These are phyloP conservation scores for Fabriciana adippe DNA, from an alignment of 2,888 invertebrate genomes.

Conservation along the genomic window DNA sequence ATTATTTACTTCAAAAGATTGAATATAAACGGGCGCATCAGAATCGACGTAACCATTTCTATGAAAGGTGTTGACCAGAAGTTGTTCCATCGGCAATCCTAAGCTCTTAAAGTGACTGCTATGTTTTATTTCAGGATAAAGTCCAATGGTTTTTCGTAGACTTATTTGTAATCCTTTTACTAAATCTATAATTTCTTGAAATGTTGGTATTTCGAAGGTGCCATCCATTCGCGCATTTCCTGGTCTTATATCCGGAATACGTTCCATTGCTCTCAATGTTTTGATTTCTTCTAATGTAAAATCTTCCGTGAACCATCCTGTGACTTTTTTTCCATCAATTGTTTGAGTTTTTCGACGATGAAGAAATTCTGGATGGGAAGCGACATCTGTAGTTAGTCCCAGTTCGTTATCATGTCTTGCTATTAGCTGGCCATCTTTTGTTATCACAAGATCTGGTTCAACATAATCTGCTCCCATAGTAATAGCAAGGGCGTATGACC, in stretches of 20 bases:
- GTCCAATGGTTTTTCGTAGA: slow-evolving; percentile 60
- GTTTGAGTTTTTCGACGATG: slow-evolving; percentile 60
- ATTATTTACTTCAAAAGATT: slow-evolving; percentile 73
- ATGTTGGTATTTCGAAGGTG: slow-evolving; percentile 62
- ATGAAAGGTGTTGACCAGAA: slow-evolving; percentile 63
- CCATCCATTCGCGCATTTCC: slow-evolving; percentile 68
- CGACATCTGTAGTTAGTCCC: slow-evolving; percentile 64
- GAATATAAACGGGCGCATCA: slow-evolving; percentile 65
- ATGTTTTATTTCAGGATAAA: slow-evolving; percentile 75
- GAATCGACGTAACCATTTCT: slow-evolving; percentile 61
- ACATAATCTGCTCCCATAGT: slow-evolving; percentile 74
- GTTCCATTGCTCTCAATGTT: slow-evolving; percentile 64
- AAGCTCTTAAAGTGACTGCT: slow-evolving; percentile 63
- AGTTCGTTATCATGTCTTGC: slow-evolving; percentile 73
- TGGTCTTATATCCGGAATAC: slow-evolving; percentile 64
- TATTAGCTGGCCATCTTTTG: slow-evolving; percentile 66
- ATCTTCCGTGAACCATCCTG: slow-evolving; percentile 74
- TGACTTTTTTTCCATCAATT: slow-evolving; percentile 57
- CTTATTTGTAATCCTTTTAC: slow-evolving; percentile 65
- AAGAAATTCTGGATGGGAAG: slow-evolving; percentile 61
- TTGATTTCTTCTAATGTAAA: slow-evolving; percentile 73
- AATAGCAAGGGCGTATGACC: slow-evolving; percentile 70
- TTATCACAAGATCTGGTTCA: slow-evolving; percentile 74
- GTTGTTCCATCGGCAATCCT: slow-evolving; percentile 64
- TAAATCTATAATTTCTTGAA: slow-evolving; percentile 72